These are phyloP conservation scores for Ariolimax columbianus DNA, from an alignment of 2,888 invertebrate species.

Conservation along the genomic window DNA sequence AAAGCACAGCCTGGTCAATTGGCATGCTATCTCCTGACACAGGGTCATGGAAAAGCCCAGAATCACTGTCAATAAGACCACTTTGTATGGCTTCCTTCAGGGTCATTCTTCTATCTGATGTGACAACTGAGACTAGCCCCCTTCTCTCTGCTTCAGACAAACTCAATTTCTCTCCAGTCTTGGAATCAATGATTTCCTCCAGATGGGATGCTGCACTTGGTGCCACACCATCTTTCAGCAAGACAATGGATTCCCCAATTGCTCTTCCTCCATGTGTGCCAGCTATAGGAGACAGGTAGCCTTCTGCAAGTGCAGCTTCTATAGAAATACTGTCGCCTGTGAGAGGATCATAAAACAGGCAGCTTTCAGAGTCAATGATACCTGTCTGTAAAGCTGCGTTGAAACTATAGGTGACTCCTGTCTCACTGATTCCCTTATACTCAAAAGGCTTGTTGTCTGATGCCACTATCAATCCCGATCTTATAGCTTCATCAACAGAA, in stretches of 20 bases:
- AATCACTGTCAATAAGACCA: constrained; percentile 82
- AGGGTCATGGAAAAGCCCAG: constrained; percentile 60
- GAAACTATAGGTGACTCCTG: constrained; percentile 72
- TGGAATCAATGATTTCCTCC: constrained; percentile 56
- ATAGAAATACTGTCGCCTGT: constrained; percentile 84
- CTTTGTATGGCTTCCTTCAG: constrained; percentile 83
- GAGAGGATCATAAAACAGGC: constrained; percentile 83
- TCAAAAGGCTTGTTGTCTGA: constrained; percentile 66
- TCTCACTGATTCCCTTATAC: constrained; percentile 69
- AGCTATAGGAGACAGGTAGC: constrained; percentile 78
- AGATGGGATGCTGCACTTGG: constrained; percentile 52
- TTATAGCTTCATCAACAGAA: constrained; percentile 88
- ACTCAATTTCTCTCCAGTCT: constrained; percentile 58
- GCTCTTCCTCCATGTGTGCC: constrained; percentile 55
- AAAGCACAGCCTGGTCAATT: constrained; percentile 63
- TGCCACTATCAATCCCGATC: constrained; percentile 64
- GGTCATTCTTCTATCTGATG: constrained; percentile 90
- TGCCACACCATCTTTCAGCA: constrained; percentile 66
- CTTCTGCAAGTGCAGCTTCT: constrained; percentile 84
- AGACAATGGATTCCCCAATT: constrained; percentile 64
- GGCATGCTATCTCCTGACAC: constrained; percentile 68
- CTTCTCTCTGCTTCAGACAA: constrained; percentile 57
- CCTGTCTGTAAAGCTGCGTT: constrained; percentile 88
- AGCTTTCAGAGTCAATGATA: constrained; percentile 88
- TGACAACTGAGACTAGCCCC: constrained; percentile 80